A percentile compares a stretch with the other conserved stretches of the same genome.
phyloP scores from a whole-genome alignment of 2,113 vertebrate species.

The Petromus typicus region DNA sequence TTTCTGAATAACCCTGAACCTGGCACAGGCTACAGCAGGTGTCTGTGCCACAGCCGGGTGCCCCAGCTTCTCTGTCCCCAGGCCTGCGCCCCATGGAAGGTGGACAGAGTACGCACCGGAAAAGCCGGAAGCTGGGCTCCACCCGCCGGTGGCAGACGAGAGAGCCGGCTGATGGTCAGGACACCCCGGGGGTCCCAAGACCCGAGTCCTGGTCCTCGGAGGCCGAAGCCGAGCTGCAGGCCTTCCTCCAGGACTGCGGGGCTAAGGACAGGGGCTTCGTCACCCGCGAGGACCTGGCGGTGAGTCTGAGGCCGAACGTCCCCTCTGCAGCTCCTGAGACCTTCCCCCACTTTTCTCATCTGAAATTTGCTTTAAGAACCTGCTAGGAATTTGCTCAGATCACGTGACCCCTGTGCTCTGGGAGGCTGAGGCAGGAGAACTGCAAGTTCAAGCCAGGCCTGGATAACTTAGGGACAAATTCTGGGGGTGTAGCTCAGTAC shows the following conservation, averaged over 20 bases:
- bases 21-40: not conserved
- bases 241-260: slow-evolving; percentile 69
- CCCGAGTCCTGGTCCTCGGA: slow-evolving; percentile 2
- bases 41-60: not conserved
- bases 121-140: slow-evolving; percentile 88
- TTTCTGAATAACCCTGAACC: not conserved
- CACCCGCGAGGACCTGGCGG: slow-evolving; percentile 83
- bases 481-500: not conserved
- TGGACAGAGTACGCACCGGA: slow-evolving; percentile 77
- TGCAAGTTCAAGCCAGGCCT: not conserved
- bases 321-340: not conserved
- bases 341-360: not conserved
- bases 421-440: not conserved
- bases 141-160: slow-evolving; percentile 83
- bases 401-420: not conserved
- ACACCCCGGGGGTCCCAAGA: fast-evolving
- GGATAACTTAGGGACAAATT: not conserved
- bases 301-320: slow-evolving; percentile 76
- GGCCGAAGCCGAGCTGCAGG: slow-evolving; percentile 68
- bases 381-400: not conserved
- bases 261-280: slow-evolving; percentile 74
- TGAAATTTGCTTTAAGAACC: slow-evolving; percentile 4
- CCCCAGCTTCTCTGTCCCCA: not conserved
- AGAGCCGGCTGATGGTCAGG: not conserved
- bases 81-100: slow-evolving; percentile 78